Evolutionary conservation across 1,140 invertebrate species (phyloP).

Genomic region (Sarcophaga peregrina): DNA sequence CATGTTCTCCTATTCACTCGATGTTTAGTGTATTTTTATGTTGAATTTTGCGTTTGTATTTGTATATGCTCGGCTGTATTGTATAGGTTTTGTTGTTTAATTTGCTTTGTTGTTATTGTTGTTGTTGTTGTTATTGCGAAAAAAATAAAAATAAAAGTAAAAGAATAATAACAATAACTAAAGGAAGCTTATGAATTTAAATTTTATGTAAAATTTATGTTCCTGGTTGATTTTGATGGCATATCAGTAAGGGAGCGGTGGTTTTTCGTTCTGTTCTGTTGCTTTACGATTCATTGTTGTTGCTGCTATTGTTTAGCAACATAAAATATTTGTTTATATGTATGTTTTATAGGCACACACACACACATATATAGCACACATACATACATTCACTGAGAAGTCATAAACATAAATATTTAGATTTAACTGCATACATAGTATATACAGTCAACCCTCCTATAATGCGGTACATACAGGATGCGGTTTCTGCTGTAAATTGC

Average conservation of each 20-base stretch:
- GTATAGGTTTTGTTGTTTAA: neutral
- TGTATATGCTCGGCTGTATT: too few relatives aligned
- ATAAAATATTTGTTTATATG: too few relatives aligned
- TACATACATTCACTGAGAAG: neutral
- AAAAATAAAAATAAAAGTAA: too few relatives aligned
- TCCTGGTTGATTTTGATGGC: conserved; percentile 27
- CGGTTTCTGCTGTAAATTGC: too few relatives aligned
- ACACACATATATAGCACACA: neutral
- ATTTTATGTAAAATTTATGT: conserved; percentile 40
- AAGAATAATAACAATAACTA: conserved; percentile 15
- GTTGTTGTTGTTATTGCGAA: neutral
- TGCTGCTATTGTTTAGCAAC: neutral
- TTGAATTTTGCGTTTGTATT: too few relatives aligned
- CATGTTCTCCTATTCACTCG: too few relatives aligned
- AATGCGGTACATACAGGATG: too few relatives aligned
- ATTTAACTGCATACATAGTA: too few relatives aligned
- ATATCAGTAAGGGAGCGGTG: neutral
- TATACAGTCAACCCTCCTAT: too few relatives aligned
- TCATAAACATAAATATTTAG: too few relatives aligned
- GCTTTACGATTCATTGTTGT: neutral
- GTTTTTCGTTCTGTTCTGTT: too few relatives aligned
- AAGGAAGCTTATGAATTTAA: conserved; percentile 35
- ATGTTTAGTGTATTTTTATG: too few relatives aligned
- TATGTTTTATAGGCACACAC: neutral
- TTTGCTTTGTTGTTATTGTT: neutral